Evolutionary conservation across 2,113 vertebrate genomes (phyloP).

Genomic region (Anthoscopus minutus): DNA sequence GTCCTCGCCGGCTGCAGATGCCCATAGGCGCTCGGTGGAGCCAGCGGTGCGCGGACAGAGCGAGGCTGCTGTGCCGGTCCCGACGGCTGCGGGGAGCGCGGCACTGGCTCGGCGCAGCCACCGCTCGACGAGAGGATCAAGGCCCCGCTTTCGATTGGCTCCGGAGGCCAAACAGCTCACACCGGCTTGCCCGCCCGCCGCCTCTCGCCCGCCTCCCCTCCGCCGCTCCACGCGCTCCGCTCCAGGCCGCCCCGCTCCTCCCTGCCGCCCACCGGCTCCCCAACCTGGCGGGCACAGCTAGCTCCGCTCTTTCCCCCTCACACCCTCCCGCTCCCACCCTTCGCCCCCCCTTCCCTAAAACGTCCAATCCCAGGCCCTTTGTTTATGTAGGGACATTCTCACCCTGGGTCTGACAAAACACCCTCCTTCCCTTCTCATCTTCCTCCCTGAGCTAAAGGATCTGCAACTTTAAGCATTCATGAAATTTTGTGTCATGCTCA

Average conservation of each 20-base stretch:
- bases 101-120: slow-evolving; percentile 71
- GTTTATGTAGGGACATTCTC: slow-evolving; percentile 19
- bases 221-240: not conserved
- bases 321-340: not conserved
- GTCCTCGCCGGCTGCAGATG: slow-evolving; percentile 49
- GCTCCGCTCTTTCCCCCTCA: not conserved
- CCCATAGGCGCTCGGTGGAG: slow-evolving; percentile 65
- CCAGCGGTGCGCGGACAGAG: not conserved
- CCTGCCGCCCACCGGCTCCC: slow-evolving; percentile 24
- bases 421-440: not conserved
- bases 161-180: slow-evolving; percentile 71
- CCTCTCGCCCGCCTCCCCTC: not conserved
- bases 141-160: slow-evolving; percentile 78
- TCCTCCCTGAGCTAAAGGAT: not conserved
- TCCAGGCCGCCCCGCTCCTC: not conserved
- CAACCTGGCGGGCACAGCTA: not conserved
- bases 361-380: not conserved
- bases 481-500: not conserved
- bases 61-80: not conserved
- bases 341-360: not conserved
- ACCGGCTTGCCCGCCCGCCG: slow-evolving; percentile 64
- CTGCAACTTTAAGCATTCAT: not conserved
- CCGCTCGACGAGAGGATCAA: slow-evolving; percentile 73
- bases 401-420: not conserved
- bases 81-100: slow-evolving; percentile 33